phyloP scores from a whole-genome alignment of 2,888 invertebrate genomes.

The Drosophila pseudotakahashii region DNA sequence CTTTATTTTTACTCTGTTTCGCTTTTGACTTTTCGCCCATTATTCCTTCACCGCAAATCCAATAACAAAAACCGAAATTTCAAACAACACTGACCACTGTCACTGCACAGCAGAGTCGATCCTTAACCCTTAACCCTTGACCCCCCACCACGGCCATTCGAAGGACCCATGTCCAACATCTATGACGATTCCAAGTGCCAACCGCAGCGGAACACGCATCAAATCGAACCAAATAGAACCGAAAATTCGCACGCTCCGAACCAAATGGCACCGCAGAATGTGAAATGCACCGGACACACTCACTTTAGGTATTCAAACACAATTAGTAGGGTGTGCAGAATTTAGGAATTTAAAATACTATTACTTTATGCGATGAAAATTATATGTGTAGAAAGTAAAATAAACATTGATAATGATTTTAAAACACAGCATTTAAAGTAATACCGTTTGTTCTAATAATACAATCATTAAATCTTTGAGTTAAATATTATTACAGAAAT shows the following conservation, averaged over 20 bases:
- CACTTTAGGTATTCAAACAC: constrained; percentile 8
- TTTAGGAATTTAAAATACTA: too few species aligned
- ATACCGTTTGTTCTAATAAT: too few species aligned
- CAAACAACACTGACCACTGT: constrained; percentile 34
- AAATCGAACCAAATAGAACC: constrained; percentile 65
- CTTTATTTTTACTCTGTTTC: not conserved
- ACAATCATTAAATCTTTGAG: too few species aligned
- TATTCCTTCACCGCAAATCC: constrained; percentile 20
- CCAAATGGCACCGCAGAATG: constrained; percentile 56
- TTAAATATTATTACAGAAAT: too few species aligned
- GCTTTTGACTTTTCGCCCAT: constrained; percentile 10
- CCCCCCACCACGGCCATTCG: not conserved
- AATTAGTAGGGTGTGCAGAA: constrained; percentile 5
- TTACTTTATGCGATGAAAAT: too few species aligned
- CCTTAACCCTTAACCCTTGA: not conserved
- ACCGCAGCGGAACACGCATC: constrained; percentile 63
- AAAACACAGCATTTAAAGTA: too few species aligned
- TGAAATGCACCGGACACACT: constrained; percentile 32
- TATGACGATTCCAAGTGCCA: constrained; percentile 45
- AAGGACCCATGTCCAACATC: constrained; percentile 16
- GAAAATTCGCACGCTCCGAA: constrained; percentile 57
- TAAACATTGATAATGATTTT: too few species aligned
- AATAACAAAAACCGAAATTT: constrained; percentile 25
- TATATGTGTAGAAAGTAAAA: too few species aligned
- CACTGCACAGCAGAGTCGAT: constrained; percentile 1